Conservation (phyloP, 2,797 vertebrate species). For the Hippoglossus hippoglossus region DNA sequence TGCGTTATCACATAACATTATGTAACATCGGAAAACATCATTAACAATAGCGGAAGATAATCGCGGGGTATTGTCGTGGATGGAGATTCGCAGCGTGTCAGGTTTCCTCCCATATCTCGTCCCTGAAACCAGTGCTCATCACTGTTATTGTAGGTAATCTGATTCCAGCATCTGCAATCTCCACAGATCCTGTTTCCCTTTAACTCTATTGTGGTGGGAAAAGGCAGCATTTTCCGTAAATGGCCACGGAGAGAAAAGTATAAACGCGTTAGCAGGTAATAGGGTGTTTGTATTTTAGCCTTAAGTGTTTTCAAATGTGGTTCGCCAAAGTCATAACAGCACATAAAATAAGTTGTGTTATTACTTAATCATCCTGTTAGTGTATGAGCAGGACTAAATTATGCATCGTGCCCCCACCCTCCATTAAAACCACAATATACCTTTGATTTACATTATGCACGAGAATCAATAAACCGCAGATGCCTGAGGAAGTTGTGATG, state of each 20-base stretch:
- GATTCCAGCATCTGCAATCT: slow-evolving; percentile 31
- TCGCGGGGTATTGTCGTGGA: too few relatives aligned
- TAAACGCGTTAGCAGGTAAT: not conserved
- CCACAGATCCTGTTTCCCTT: slow-evolving; percentile 13
- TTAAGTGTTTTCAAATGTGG: not conserved
- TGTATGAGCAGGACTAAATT: slow-evolving; percentile 33
- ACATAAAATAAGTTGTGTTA: slow-evolving; percentile 6
- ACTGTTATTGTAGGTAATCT: slow-evolving; percentile 41
- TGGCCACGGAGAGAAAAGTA: not conserved
- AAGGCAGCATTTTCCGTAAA: not conserved
- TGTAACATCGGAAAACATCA: slow-evolving; percentile 27
- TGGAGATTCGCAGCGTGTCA: slow-evolving; percentile 26
- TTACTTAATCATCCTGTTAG: slow-evolving; percentile 7
- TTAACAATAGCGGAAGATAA: slow-evolving; percentile 24
- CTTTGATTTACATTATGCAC: slow-evolving; percentile 43
- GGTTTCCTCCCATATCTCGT: slow-evolving; percentile 59
- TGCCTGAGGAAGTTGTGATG: not conserved
- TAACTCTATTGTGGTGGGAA: not conserved
- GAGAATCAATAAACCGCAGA: slow-evolving; percentile 40
- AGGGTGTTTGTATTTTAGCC: not conserved
- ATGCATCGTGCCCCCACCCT: slow-evolving; percentile 35
- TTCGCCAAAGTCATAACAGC: slow-evolving; percentile 14
- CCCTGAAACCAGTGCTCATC: slow-evolving; percentile 14
- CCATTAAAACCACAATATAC: slow-evolving; percentile 52
- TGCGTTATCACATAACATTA: slow-evolving; percentile 27